Conservation (phyloP, 2,888 invertebrate species). For the Sussaba pulchella region DNA sequence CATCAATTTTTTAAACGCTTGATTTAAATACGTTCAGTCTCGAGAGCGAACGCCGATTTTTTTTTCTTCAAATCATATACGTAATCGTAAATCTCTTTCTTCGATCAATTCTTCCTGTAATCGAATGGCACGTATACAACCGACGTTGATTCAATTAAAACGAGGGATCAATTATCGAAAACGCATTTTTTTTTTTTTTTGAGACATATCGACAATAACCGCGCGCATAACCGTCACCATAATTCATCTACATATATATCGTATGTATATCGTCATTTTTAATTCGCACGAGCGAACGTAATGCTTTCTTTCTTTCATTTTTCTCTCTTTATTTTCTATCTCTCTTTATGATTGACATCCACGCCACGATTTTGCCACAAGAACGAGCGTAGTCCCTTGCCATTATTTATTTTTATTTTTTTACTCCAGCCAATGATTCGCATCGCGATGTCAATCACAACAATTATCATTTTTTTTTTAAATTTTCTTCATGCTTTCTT, state of each 20-base stretch:
- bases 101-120: conserved; percentile 40
- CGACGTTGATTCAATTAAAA: conserved; percentile 52
- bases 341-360: conserved; percentile 36
- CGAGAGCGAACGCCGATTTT: conserved; percentile 31
- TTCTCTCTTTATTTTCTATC: not conserved
- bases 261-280: conserved; percentile 50
- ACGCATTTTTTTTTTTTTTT: conserved; percentile 34
- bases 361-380: conserved; percentile 5
- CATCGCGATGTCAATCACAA: conserved; percentile 50
- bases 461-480: conserved; percentile 45
- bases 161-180: conserved; percentile 57
- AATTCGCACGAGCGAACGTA: conserved; percentile 38
- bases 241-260: conserved; percentile 50
- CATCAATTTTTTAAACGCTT: conserved; percentile 44
- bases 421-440: conserved; percentile 24
- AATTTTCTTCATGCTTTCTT: too few relatives aligned
- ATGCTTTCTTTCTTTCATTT: conserved; percentile 3
- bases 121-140: conserved; percentile 57
- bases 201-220: conserved; percentile 56
- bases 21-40: conserved; percentile 65
- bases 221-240: conserved; percentile 43
- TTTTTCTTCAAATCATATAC: conserved; percentile 5
- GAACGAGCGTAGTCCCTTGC: not conserved
- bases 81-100: conserved; percentile 5
- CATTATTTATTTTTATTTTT: not conserved